Conservation (phyloP, 2,888 invertebrate genomes). For the Heliconius ethilla region DNA sequence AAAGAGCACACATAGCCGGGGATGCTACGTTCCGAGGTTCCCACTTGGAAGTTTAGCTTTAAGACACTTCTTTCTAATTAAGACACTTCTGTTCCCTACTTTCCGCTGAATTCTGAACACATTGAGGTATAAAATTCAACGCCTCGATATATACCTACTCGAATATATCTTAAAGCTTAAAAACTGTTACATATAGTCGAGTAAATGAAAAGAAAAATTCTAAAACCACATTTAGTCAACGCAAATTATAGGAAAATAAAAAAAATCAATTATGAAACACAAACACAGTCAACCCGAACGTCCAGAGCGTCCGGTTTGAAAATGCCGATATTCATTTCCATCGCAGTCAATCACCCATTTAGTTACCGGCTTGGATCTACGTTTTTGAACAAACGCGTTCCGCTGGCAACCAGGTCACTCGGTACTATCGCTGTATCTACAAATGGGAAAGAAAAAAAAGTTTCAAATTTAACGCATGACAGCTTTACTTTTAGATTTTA, state of each 20-base stretch:
- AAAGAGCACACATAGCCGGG: too few relatives aligned
- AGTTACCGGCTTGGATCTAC: conserved; percentile 28
- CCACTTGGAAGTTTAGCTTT: too few relatives aligned
- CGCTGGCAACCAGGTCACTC: conserved; percentile 17
- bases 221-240: neutral
- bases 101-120: too few relatives aligned
- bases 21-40: too few relatives aligned
- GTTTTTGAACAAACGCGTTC: conserved; percentile 30
- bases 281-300: neutral
- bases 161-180: too few relatives aligned
- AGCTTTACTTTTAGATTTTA: neutral
- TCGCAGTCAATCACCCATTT: conserved; percentile 35
- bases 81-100: too few relatives aligned
- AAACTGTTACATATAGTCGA: too few relatives aligned
- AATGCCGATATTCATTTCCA: conserved; percentile 35
- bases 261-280: neutral
- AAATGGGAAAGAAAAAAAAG: neutral
- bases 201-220: neutral
- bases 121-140: too few relatives aligned
- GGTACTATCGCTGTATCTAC: neutral
- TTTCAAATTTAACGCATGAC: neutral
- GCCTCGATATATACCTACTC: too few relatives aligned
- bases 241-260: neutral
- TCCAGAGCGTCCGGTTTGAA: conserved; percentile 19
- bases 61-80: too few relatives aligned